phyloP scores from a whole-genome alignment of 2,113 vertebrate genomes.

The Oreochromis niloticus region DNA sequence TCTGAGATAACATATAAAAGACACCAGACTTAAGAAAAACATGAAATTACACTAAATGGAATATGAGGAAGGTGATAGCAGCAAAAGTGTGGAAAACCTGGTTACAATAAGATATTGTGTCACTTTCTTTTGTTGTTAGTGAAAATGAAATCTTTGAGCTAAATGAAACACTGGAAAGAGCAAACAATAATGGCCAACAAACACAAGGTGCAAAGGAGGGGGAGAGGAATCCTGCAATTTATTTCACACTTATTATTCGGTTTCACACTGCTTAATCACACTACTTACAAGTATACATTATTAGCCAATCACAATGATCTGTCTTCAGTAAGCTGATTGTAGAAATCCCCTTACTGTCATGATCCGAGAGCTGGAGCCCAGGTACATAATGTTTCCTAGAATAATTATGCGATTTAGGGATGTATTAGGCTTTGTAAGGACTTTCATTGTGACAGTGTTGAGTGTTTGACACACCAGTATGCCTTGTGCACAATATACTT shows the following conservation, averaged over 20 bases:
- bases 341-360: constrained; percentile 61
- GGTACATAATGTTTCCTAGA: constrained; percentile 72
- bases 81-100: not conserved
- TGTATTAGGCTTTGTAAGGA: constrained; percentile 72
- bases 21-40: constrained; percentile 37
- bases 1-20: constrained; percentile 58
- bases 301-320: constrained; percentile 69
- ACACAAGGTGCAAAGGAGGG: not conserved
- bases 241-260: constrained; percentile 32
- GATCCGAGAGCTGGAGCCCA: constrained; percentile 66
- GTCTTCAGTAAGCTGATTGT: constrained; percentile 72
- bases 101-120: not conserved
- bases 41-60: constrained; percentile 29
- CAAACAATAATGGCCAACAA: not conserved
- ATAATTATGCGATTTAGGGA: constrained; percentile 74
- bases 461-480: constrained; percentile 63
- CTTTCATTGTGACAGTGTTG: constrained; percentile 67
- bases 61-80: constrained; percentile 1
- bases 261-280: constrained; percentile 55
- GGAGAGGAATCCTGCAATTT: constrained; percentile 33
- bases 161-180: not conserved
- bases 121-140: constrained; percentile 5
- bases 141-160: not conserved
- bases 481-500: constrained; percentile 52
- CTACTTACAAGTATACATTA: constrained; percentile 66